These are phyloP conservation scores for Dynastes maya DNA, from an alignment of 2,888 invertebrate species.

Conservation along the genomic window DNA sequence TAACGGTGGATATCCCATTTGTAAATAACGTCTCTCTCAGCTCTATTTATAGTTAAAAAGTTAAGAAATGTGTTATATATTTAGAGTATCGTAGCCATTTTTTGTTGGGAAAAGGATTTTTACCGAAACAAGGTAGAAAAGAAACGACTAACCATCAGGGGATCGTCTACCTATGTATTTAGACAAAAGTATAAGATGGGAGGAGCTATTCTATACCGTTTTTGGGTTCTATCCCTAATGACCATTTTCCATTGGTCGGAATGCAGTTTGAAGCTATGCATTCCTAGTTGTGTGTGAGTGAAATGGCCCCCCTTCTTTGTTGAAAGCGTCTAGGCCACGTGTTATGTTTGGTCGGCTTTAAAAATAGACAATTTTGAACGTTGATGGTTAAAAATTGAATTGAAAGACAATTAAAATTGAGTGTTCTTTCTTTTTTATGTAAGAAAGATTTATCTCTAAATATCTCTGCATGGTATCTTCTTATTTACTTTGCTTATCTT, in stretches of 20 bases:
- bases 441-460: too few species aligned
- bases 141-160: neutral
- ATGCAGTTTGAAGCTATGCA: slow-evolving; percentile 48
- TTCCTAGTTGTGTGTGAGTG: slow-evolving; percentile 34
- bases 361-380: too few species aligned
- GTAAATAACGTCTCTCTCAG: too few species aligned
- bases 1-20: neutral
- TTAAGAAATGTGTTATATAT: too few species aligned
- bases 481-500: too few species aligned
- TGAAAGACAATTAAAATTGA: too few species aligned
- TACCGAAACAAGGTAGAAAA: neutral
- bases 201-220: slow-evolving; percentile 25
- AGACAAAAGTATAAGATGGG: slow-evolving; percentile 34
- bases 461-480: too few species aligned
- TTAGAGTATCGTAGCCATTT: too few species aligned
- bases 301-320: neutral
- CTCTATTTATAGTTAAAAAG: too few species aligned
- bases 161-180: neutral
- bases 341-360: neutral
- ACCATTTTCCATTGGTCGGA: slow-evolving; percentile 39
- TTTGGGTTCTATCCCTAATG: slow-evolving; percentile 32
- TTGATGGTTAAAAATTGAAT: too few species aligned
- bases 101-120: too few species aligned
- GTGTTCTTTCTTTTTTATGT: too few species aligned
- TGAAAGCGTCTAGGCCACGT: neutral